Conservation (phyloP, 2,888 invertebrate genomes). For the Buathra laborator region DNA sequence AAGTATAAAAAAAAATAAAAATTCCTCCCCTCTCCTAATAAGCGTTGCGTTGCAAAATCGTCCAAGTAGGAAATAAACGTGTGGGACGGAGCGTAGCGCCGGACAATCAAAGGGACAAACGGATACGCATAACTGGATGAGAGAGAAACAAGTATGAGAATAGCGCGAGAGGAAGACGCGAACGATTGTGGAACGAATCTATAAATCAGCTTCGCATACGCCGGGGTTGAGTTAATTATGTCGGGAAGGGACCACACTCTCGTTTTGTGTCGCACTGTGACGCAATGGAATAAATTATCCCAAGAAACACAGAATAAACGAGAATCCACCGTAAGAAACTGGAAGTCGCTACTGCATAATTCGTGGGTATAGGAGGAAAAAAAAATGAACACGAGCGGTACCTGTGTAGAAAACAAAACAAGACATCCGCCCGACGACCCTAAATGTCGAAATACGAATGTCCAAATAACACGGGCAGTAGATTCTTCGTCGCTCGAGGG, state of each 20-base stretch:
- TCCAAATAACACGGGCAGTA: constrained; percentile 1
- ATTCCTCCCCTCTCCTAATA: not conserved
- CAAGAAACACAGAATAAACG: constrained; percentile 35
- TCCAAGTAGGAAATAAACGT: not conserved
- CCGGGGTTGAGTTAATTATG: constrained; percentile 11
- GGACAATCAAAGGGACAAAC: not conserved
- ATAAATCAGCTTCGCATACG: constrained; percentile 20
- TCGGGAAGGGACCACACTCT: not conserved
- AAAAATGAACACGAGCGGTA: not conserved
- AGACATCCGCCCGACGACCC: not conserved
- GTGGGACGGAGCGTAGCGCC: not conserved
- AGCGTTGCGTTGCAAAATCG: constrained; percentile 1
- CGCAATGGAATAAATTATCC: constrained; percentile 50
- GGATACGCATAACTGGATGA: not conserved
- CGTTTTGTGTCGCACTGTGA: constrained; percentile 20
- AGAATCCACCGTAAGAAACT: constrained; percentile 31
- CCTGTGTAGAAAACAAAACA: not conserved
- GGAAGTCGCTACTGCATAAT: constrained; percentile 10
- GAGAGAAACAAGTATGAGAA: not conserved
- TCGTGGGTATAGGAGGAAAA: not conserved
- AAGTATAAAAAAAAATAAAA: constrained; percentile 15
- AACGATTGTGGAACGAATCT: not conserved
- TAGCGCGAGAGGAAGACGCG: not conserved
- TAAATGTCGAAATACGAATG: constrained; percentile 5
- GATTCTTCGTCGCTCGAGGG: not conserved